These are phyloP conservation scores for Diachrysia chrysitis DNA, from an alignment of 2,888 invertebrate species.

Conservation along the genomic window DNA sequence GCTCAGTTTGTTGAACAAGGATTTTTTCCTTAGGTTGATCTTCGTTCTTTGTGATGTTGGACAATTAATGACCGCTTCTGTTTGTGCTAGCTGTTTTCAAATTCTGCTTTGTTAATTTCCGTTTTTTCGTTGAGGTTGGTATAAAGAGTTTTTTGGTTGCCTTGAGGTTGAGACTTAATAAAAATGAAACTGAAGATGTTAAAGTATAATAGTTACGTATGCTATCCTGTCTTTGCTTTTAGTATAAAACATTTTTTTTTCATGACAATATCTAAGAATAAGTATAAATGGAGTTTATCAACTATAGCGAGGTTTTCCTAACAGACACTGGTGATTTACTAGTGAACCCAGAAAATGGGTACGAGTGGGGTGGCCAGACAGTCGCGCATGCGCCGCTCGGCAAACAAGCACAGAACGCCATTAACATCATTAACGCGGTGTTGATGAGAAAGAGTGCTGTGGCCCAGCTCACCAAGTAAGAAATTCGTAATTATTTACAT, in stretches of 20 bases:
- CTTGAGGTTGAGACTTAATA: neutral
- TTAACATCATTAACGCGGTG: conserved; percentile 92
- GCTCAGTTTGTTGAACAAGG: conserved; percentile 61
- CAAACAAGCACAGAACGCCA: conserved; percentile 88
- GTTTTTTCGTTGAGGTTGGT: conserved; percentile 11
- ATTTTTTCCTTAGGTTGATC: conserved; percentile 63
- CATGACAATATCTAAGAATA: too few species aligned
- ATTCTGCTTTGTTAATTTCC: conserved; percentile 42
- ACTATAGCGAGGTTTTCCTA: conserved; percentile 39
- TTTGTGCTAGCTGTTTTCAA: conserved; percentile 34
- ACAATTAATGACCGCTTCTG: conserved; percentile 51
- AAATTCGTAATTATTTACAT: conserved; percentile 8
- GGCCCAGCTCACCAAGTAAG: conserved; percentile 90
- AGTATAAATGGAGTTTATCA: conserved; percentile 18
- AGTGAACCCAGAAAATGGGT: conserved; percentile 82
- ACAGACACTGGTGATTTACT: conserved; percentile 86
- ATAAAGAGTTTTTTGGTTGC: neutral
- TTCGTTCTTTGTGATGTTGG: conserved; percentile 50
- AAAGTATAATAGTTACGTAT: neutral
- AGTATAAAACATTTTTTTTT: neutral
- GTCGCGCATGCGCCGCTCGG: conserved; percentile 70
- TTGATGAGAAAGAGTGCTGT: conserved; percentile 90
- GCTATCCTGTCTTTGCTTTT: neutral
- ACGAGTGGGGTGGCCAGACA: conserved; percentile 80
- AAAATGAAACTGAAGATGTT: neutral